A percentile compares a stretch with the other conserved stretches of the same genome.
Evolutionary conservation across 2,888 invertebrate genomes (phyloP).

Genomic region (Cheilosia vulpina): DNA sequence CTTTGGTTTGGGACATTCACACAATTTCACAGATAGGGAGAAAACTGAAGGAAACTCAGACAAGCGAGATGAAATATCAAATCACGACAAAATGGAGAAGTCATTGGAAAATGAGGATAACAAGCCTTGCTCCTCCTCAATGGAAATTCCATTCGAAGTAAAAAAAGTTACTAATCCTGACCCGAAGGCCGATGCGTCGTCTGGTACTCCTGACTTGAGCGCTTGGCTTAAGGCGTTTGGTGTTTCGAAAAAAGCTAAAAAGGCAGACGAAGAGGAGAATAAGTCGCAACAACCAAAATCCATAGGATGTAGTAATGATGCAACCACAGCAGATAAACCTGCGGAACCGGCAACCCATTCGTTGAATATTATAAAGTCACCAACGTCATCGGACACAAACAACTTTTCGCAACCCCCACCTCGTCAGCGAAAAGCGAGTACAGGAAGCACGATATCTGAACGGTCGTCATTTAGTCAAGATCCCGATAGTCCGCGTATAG

Average conservation of each 20-base stretch:
- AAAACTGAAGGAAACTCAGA: conserved; percentile 76
- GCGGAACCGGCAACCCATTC: conserved; percentile 76
- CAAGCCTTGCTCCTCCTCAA: conserved; percentile 18
- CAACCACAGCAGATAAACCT: conserved; percentile 58
- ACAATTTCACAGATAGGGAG: conserved; percentile 86
- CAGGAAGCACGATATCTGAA: conserved; percentile 91
- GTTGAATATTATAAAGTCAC: conserved; percentile 77
- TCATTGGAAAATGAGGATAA: conserved; percentile 34
- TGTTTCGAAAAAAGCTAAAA: conserved; percentile 90
- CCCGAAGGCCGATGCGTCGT: conserved; percentile 85
- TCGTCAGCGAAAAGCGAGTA: conserved; percentile 89
- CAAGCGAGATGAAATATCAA: conserved; percentile 73
- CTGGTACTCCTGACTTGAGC: conserved; percentile 93
- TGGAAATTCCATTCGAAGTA: conserved; percentile 61
- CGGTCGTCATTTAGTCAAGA: conserved; percentile 91
- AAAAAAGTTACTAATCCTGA: conserved; percentile 70
- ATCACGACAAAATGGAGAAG: conserved; percentile 12
- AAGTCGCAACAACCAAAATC: conserved; percentile 77
- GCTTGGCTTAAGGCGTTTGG: conserved; percentile 97
- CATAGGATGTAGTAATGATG: conserved; percentile 18
- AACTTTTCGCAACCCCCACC: conserved; percentile 82
- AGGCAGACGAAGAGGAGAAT: conserved; percentile 85
- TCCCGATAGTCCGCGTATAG: conserved; percentile 88
- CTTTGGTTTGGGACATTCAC: conserved; percentile 87
- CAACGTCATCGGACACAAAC: conserved; percentile 75